Base-by-base conservation (phyloP, 2,888 invertebrate species). In the Aproaerema taeniolella region DNA sequence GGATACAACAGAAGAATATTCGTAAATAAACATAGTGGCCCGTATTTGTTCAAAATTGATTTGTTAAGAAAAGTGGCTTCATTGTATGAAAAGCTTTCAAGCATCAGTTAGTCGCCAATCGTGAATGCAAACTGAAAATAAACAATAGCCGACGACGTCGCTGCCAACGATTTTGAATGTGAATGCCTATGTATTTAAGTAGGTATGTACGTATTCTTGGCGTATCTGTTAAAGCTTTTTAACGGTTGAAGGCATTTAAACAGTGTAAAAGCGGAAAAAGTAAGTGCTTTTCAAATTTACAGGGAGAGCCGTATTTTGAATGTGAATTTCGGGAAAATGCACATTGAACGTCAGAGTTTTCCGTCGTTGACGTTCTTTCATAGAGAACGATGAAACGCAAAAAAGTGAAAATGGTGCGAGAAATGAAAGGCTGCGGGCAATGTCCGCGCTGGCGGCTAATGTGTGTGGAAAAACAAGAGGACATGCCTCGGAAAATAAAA, bases 391-490 rank as follows among this genome's bases (percentile, higher is more conserved):
- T 31, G 14, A 17, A 32, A 32, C 11, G 20, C n/a, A 25, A 32
- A 42, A 38, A 51, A 56, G 46, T 42, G 46, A 50, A 51, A 55
- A 60, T 47, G 48, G 41, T 36, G 47, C 34, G 45, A 53, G 38
- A 47, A 56, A 49, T 45, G 51, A 39, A 37, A 47, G 43, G 53
- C 58, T 48, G 56, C 50, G 52, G 46, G 49, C 43, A 43, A 46
- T 48, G 50, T 51, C 45, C 47, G 48, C 44, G 44, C 41, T 48
- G 37, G 38, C 39, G 53, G 50, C 55, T 62, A 61, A 66, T 63
- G 62, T 61, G 59, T 55, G 26, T 43, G 53, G 55, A 59, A 67
- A 64, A 63, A 60, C 58, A 49, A 52, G 50, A 31, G n/a, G 14
- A 31, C n/a, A 31, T 15, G 2, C n/a, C 31, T 20, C 5, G 4